These are phyloP conservation scores for Sylvietta virens DNA, from an alignment of 2,113 vertebrate species.

Conservation along the genomic window DNA sequence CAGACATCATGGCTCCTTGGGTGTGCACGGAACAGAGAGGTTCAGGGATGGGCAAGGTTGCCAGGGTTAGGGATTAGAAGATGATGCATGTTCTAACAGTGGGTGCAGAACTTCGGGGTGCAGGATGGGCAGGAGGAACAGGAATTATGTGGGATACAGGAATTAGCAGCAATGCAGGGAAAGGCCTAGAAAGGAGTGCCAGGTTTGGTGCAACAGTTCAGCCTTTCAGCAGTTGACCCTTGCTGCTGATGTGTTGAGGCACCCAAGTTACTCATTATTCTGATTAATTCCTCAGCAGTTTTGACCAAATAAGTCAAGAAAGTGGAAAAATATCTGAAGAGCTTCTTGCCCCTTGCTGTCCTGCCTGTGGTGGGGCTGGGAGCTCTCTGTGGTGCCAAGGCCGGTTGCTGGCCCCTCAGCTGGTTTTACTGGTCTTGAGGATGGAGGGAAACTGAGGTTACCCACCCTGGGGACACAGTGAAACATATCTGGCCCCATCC, in stretches of 20 bases:
- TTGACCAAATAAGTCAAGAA: slow-evolving; percentile 59
- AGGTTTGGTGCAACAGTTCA: not conserved
- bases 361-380: not conserved
- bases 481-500: not conserved
- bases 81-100: not conserved
- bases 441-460: not conserved
- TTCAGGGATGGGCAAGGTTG: not conserved
- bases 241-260: not conserved
- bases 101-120: not conserved
- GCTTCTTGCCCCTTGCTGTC: not conserved
- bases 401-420: accelerated
- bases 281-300: not conserved
- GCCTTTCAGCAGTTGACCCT: accelerated
- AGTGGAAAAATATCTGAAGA: not conserved
- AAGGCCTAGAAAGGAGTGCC: not conserved
- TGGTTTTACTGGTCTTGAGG: not conserved
- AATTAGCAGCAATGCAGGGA: accelerated
- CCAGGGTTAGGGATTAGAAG: not conserved
- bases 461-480: not conserved
- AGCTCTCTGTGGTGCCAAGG: not conserved
- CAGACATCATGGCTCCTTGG: not conserved
- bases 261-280: not conserved
- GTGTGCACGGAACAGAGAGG: not conserved
- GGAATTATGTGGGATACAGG: not conserved
- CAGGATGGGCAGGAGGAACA: not conserved